Evolutionary conservation across 2,888 invertebrate species (phyloP).

Genomic region (Tuta absoluta): DNA sequence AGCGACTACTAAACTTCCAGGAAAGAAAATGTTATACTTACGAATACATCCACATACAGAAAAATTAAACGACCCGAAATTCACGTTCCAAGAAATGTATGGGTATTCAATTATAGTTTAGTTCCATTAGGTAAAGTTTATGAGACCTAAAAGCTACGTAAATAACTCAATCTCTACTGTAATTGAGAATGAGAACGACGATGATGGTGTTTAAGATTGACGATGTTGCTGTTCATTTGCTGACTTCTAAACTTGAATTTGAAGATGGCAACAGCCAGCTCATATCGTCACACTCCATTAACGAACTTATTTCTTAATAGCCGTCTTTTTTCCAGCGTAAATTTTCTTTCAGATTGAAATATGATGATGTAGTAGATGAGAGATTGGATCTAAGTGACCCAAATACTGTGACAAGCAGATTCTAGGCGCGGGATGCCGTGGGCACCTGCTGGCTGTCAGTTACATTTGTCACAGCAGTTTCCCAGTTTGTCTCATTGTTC

Average conservation of each 20-base stretch:
- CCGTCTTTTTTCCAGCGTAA: constrained; percentile 5
- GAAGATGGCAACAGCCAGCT: neutral
- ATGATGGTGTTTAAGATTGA: neutral
- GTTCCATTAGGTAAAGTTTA: neutral
- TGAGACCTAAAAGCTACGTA: neutral
- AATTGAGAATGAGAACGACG: neutral
- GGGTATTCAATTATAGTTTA: neutral
- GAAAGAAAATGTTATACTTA: too few relatives aligned
- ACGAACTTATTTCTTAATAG: constrained; percentile 6
- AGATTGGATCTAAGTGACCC: constrained; percentile 28
- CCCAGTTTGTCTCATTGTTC: constrained; percentile 55
- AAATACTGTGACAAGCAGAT: constrained; percentile 20
- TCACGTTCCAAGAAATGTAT: too few relatives aligned
- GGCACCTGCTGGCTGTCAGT: constrained; percentile 27
- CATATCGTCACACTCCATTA: constrained; percentile 21
- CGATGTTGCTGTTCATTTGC: too few relatives aligned
- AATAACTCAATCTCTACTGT: neutral
- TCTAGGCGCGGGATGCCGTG: constrained; percentile 2
- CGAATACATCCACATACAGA: too few relatives aligned
- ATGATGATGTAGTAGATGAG: constrained; percentile 23
- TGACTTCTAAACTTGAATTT: too few relatives aligned
- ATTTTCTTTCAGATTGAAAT: constrained; percentile 19
- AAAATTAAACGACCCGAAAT: too few relatives aligned
- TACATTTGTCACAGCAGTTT: constrained; percentile 47
- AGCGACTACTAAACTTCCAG: too few relatives aligned